Conservation (phyloP, 2,888 invertebrate species). For the Girardia tigrina region DNA sequence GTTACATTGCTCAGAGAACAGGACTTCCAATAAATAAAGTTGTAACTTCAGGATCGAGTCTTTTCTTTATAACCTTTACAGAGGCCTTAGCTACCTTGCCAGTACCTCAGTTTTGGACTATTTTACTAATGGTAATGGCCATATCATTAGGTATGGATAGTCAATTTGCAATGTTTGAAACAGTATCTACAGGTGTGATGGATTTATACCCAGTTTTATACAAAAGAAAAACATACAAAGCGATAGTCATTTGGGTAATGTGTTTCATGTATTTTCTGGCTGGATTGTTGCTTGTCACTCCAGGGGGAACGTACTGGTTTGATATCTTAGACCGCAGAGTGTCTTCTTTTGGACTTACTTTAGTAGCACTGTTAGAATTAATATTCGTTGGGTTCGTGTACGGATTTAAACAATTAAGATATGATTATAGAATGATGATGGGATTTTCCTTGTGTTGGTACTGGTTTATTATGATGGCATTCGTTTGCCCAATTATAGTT, state of each 20-base stretch:
- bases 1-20: neutral
- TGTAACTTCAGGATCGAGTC: neutral
- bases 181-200: neutral
- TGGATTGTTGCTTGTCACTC: neutral
- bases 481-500: neutral
- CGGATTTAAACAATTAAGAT: constrained; percentile 39
- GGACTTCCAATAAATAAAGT: neutral
- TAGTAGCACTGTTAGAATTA: constrained; percentile 41
- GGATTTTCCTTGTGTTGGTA: neutral
- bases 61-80: neutral
- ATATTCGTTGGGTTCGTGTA: constrained; percentile 46
- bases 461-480: neutral
- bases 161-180: constrained; percentile 18
- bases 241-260: neutral
- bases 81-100: neutral
- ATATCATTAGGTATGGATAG: neutral
- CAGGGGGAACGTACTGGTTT: neutral
- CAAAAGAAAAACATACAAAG: neutral
- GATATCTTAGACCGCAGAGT: constrained; percentile 2
- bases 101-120: neutral
- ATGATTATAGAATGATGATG: neutral
- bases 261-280: neutral
- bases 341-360: neutral
- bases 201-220: neutral
- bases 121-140: neutral